Evolutionary conservation across 2,888 invertebrate genomes (phyloP).

Genomic region (Tanypteryx hageni): DNA sequence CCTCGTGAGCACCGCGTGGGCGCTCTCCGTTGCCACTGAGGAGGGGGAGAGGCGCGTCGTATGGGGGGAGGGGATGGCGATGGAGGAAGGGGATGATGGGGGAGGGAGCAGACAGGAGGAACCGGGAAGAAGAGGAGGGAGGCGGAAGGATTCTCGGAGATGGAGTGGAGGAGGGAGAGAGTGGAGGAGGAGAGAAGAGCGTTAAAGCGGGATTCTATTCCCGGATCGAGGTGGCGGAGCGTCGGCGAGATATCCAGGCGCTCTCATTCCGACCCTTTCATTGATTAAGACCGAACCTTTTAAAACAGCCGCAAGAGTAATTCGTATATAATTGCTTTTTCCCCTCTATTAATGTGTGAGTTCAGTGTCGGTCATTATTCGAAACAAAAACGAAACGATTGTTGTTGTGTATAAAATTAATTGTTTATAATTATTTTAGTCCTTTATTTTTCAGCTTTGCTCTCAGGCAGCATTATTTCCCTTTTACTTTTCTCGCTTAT

Average conservation of each 20-base stretch:
- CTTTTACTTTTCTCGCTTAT: too few species aligned
- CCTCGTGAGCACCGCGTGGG: neutral
- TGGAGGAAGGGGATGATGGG: neutral
- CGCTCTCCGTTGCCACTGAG: neutral
- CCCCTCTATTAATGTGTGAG: too few species aligned
- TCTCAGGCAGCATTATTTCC: too few species aligned
- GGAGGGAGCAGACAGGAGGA: neutral
- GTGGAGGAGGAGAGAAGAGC: neutral
- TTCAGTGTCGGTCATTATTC: too few species aligned
- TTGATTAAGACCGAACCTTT: neutral
- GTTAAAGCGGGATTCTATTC: neutral
- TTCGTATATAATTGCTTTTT: neutral
- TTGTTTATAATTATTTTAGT: too few species aligned
- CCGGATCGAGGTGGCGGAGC: conserved; percentile 11
- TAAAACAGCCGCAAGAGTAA: neutral
- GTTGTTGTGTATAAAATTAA: too few species aligned
- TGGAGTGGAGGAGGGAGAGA: neutral
- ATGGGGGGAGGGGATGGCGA: neutral
- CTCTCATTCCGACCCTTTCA: neutral
- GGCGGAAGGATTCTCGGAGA: neutral
- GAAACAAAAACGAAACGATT: too few species aligned
- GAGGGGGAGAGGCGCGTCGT: neutral
- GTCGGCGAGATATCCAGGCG: neutral
- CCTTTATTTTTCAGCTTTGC: too few species aligned
- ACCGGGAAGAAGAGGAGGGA: neutral